These are phyloP conservation scores for Nyctibius bracteatus DNA, from an alignment of 2,113 vertebrate genomes.

Conservation along the genomic window DNA sequence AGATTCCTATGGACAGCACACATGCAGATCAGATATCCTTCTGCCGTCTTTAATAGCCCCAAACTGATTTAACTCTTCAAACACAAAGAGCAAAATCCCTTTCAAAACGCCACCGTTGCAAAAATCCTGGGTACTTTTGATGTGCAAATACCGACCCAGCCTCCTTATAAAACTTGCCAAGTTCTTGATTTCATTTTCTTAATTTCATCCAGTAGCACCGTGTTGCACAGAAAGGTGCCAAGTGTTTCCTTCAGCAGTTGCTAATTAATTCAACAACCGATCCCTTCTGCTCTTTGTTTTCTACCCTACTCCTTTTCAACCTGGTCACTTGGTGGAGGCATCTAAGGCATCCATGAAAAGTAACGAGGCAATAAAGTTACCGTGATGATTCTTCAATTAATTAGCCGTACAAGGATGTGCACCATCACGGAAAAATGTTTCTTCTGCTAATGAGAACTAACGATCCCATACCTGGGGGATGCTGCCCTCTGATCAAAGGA, in stretches of 20 bases:
- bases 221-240: background rate
- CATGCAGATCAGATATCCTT: conserved; percentile 40
- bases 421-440: background rate
- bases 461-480: conserved; percentile 14
- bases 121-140: conserved; percentile 39
- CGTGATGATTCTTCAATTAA: conserved; percentile 31
- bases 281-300: background rate
- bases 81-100: background rate
- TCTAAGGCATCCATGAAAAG: background rate
- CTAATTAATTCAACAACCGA: background rate
- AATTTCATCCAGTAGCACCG: background rate
- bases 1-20: conserved; percentile 27
- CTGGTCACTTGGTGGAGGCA: background rate
- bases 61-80: conserved; percentile 44
- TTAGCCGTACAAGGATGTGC: conserved; percentile 10
- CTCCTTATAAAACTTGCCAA: conserved; percentile 10
- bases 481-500: conserved; percentile 28
- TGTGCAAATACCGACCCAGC: conserved; percentile 8
- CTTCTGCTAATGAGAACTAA: conserved; percentile 53
- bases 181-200: conserved; percentile 16
- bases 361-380: background rate
- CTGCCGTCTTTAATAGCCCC: conserved; percentile 7
- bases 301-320: background rate
- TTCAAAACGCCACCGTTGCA: background rate
- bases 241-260: background rate